Percentiles rank a stretch among this genome's conserved stretches.
Conservation (phyloP, 2,888 invertebrate species). For the Archips xylosteana region DNA sequence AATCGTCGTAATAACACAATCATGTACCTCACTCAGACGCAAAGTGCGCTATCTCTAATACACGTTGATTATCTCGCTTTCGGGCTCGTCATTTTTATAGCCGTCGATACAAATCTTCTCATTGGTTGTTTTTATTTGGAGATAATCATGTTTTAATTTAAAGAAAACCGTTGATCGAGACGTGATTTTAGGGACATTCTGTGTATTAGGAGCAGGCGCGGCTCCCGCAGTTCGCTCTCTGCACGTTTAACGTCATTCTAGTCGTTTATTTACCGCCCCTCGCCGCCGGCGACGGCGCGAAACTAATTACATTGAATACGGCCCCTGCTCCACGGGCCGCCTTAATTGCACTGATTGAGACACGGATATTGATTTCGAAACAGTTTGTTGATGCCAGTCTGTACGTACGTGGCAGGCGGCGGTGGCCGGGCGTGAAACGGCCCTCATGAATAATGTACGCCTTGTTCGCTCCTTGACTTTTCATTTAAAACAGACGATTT, state of each 20-base stretch:
- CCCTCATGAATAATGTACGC: conserved; percentile 82
- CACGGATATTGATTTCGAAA: conserved; percentile 83
- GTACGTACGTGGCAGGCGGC: conserved; percentile 48
- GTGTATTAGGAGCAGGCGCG: conserved; percentile 20
- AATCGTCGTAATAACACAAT: conserved; percentile 62
- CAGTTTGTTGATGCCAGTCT: conserved; percentile 64
- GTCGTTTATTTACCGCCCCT: conserved; percentile 70
- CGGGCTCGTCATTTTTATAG: conserved; percentile 22
- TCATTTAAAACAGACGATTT: conserved; percentile 84
- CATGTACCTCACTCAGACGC: conserved; percentile 51
- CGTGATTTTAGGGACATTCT: conserved; percentile 28
- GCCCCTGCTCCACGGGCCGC: conserved; percentile 66
- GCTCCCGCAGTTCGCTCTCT: conserved; percentile 46
- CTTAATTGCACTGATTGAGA: conserved; percentile 84
- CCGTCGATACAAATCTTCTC: conserved; percentile 29
- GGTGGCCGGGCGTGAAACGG: conserved; percentile 71
- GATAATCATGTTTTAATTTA: conserved; percentile 3
- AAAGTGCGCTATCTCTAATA: conserved; percentile 56
- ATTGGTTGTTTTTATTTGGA: conserved; percentile 12
- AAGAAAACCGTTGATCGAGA: not conserved
- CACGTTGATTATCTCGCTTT: conserved; percentile 56
- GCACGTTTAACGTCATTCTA: conserved; percentile 61
- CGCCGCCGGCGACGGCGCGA: conserved; percentile 65
- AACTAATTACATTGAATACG: conserved; percentile 79
- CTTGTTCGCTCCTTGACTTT: conserved; percentile 81